Conservation (phyloP, 2,797 vertebrate species). For the Limosa lapponica region DNA sequence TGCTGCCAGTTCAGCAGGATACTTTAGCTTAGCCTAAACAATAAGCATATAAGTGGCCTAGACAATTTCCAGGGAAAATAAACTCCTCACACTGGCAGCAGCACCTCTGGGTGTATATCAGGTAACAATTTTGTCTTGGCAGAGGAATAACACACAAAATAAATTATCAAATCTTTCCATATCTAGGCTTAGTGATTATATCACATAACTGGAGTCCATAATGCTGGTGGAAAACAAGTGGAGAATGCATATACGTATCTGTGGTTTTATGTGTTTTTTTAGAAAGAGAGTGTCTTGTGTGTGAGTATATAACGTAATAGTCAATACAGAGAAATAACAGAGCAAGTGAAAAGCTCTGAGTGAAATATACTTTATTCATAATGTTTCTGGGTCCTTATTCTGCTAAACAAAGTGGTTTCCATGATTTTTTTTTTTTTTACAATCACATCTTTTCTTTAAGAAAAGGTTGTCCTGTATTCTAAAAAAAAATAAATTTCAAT, state of each 20-base stretch:
- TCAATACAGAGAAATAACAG: not conserved
- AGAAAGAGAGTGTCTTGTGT: not conserved
- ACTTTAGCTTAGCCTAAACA: not conserved
- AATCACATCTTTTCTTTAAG: not conserved
- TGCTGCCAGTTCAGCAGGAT: not conserved
- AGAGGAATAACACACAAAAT: not conserved
- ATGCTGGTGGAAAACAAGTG: not conserved
- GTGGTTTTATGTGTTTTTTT: not conserved
- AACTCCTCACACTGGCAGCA: not conserved
- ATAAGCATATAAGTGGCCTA: not conserved
- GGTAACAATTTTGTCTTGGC: not conserved
- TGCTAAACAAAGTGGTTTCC: not conserved
- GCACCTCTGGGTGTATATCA: not conserved
- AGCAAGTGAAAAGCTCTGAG: not conserved
- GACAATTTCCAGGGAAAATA: not conserved
- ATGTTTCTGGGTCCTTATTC: not conserved
- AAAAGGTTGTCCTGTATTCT: not conserved
- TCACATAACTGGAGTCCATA: not conserved
- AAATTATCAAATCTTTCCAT: not conserved
- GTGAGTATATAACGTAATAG: not conserved
- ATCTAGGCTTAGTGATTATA: not conserved
- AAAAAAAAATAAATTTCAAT: not conserved
- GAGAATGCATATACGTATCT: accelerated
- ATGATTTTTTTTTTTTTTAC: not conserved
- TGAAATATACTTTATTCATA: not conserved